phyloP scores from a whole-genome alignment of 1,140 invertebrate genomes.

The Oncopeltus fasciatus region DNA sequence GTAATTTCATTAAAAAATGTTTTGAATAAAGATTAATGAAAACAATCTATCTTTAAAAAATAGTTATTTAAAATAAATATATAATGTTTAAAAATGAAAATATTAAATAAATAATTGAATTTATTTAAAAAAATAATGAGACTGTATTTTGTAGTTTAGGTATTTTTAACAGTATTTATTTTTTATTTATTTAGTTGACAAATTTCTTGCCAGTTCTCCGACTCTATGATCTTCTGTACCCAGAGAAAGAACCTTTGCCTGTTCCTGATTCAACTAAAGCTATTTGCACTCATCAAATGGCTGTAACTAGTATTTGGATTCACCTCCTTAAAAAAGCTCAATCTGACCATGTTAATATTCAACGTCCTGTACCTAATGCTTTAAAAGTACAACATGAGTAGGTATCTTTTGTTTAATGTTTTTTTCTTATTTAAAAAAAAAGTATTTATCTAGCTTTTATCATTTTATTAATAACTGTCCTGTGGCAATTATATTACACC shows the following conservation, averaged over 20 bases:
- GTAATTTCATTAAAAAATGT: no score
- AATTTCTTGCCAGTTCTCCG: slow-evolving; percentile 84
- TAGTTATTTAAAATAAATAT: no score
- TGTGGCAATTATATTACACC: no score
- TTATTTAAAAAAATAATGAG: no score
- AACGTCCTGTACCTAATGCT: slow-evolving; percentile 63
- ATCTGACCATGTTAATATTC: slow-evolving; percentile 59
- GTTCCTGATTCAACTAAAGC: slow-evolving; percentile 78
- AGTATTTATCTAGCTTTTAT: no score
- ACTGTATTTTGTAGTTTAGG: neutral
- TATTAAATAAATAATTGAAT: no score
- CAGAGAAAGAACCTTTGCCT: slow-evolving; percentile 75
- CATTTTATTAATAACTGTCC: no score
- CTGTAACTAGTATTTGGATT: slow-evolving; percentile 90
- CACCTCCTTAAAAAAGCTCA: slow-evolving; percentile 88
- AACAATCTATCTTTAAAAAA: no score
- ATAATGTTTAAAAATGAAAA: no score
- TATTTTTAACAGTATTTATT: slow-evolving; percentile 21
- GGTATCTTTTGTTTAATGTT: slow-evolving; percentile 25
- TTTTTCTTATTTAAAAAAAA: neutral
- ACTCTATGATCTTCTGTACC: slow-evolving; percentile 82
- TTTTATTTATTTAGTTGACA: slow-evolving; percentile 43
- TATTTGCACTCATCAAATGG: slow-evolving; percentile 79
- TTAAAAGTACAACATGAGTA: slow-evolving; percentile 73
- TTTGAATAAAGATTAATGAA: no score